Evolutionary conservation across 2,888 invertebrate genomes (phyloP), one percentile per base, ranked within the genome.

Genomic region (Cristatella mucedo): DNA sequence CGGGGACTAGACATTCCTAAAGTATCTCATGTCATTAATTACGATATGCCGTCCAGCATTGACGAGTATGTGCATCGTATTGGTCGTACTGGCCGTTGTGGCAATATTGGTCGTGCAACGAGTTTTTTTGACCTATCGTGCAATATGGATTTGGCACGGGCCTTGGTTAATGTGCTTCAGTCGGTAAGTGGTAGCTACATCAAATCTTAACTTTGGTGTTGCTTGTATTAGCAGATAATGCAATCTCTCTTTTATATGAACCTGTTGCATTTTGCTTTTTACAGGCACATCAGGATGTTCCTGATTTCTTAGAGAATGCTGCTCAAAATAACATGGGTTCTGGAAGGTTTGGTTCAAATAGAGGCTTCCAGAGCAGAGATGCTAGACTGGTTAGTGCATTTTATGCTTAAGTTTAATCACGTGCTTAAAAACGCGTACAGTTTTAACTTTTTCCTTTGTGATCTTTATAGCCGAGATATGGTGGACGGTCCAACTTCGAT

Each of bases 1-100:
- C 71, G 95, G 41, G 95, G 95, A 0, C 68, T 93, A 1, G 82
- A 60, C 41, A 59, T 59, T 85, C 57, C 45, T 57, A 0, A 55
- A 53, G 15, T 46, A 48, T n/a, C 83, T 87, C 56, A 44, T 57
- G 0, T 66, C 68, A 0, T 52, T 53, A 42, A 75, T 76, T 46
- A 68, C 91, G 29, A 73, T 78, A 0, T 76, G 74, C 54, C 80
- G 84, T 38, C 67, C 91, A 16, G 70, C 73, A 41, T 80, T 68
- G 53, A 71, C 70, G 54, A 55, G 57, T 47, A 38, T 20, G 9
- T 37, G 3, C 20, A 21, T 11, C 32, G 20, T 13, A 97, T 97
- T 71, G 95, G 95, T 44, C 82, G 95, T 75, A 97, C 95, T 22
- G 95, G 97, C 40, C 83, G 97, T 62, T 95, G 95, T 78, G 97